Evolutionary conservation across 2,113 vertebrate species (phyloP), one percentile per base, ranked within the genome.

Genomic region (Corynorhinus townsendii): DNA sequence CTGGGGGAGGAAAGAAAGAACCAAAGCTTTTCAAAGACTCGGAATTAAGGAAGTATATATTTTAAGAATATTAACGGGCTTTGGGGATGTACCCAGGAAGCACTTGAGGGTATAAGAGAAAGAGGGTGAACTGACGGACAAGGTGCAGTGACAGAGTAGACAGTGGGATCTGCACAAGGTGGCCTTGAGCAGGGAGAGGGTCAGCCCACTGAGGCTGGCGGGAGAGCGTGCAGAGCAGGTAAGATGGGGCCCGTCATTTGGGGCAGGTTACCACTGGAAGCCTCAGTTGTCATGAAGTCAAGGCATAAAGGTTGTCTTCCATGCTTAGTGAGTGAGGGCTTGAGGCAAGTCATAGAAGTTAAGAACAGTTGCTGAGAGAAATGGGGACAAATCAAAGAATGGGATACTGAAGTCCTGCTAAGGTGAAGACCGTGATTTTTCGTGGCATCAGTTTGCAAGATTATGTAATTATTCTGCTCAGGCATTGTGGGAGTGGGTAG

Each of bases 231-330:
- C 40, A 12, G 40, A 28, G 2, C 2, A 0, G 1, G 33, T 10
- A 11, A 54, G 28, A 17, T 4, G 20, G 43, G 10, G 45, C 22
- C 26, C 11, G 22, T 19, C 49, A 2, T 10, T 9, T 0, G 52
- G 33, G 30, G 6, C 7, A 26, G 43, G 77, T 80, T 19, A 20
- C 3, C 9, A 15, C 22, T 52, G n/a, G 73, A 68, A 19, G 22
- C 59, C 49, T 52, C 2, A 0, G 26, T 16, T 26, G n/a, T 43
- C 68, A 0, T 6, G 5, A 20, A 10, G 30, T 33, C 45, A 11
- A 73, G 62, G 89, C 79, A 19, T 19, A 0, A 1, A 71, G 43
- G 2, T 17, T 49, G 43, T 56, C 59, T 35, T 19, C 14, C 12
- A 3, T 17, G 26, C 15, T 59, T n/a, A 30, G 28, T 26, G 24